These are phyloP conservation scores for Idaea straminata DNA, from an alignment of 2,888 invertebrate species.

Conservation along the genomic window DNA sequence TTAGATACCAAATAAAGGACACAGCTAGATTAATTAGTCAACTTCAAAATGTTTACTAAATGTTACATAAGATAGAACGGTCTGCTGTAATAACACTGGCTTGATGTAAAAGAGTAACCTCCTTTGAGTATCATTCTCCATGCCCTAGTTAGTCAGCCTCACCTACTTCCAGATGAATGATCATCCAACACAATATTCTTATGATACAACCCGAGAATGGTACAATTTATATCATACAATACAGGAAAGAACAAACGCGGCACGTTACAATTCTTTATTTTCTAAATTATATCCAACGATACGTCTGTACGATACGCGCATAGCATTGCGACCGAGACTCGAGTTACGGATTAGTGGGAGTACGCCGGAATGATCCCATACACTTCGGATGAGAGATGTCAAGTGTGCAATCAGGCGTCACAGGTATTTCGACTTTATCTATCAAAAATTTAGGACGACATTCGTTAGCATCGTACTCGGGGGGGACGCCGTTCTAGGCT, in stretches of 20 bases:
- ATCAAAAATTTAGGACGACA: conserved; percentile 75
- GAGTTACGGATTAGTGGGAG: conserved; percentile 65
- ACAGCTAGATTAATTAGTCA: conserved; percentile 7
- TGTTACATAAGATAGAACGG: not conserved
- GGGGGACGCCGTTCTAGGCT: conserved; percentile 69
- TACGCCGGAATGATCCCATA: conserved; percentile 53
- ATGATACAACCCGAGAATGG: conserved; percentile 18
- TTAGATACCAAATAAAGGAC: conserved; percentile 15
- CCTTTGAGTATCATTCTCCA: conserved; percentile 50
- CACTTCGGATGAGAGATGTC: conserved; percentile 52
- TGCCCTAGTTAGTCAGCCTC: conserved; percentile 59
- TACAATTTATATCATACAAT: not conserved
- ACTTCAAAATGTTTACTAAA: conserved; percentile 6
- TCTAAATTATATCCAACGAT: conserved; percentile 31
- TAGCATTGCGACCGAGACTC: conserved; percentile 50
- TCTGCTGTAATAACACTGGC: conserved; percentile 35
- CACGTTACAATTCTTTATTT: conserved; percentile 26
- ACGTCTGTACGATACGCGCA: conserved; percentile 33
- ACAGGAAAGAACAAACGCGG: not conserved
- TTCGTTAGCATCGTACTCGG: conserved; percentile 70
- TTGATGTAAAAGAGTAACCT: conserved; percentile 51
- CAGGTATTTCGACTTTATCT: conserved; percentile 68
- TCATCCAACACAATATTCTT: conserved; percentile 48
- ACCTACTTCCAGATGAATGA: conserved; percentile 67
- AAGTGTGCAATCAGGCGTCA: conserved; percentile 52